Percentiles rank a stretch among this genome's conserved stretches.
Evolutionary conservation across 2,888 invertebrate genomes (phyloP).

Genomic region (Hemistola chrysoprasaria): DNA sequence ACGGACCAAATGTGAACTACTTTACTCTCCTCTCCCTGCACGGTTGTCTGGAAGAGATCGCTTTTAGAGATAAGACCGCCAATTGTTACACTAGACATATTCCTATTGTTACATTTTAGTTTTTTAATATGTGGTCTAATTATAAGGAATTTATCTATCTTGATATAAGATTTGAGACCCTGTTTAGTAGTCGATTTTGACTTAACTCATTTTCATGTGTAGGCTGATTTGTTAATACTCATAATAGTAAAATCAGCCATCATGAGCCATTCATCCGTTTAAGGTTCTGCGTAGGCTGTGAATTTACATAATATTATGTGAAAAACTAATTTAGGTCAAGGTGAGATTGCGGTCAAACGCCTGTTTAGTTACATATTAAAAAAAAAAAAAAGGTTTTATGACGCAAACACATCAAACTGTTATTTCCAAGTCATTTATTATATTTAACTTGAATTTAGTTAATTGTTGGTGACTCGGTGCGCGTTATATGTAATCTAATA

Average conservation of each 20-base stretch:
- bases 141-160: too few species aligned
- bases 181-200: too few species aligned
- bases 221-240: not conserved
- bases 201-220: too few species aligned
- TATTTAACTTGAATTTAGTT: slow-evolving; percentile 1
- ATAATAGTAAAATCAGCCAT: not conserved
- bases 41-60: too few species aligned
- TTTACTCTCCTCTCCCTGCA: too few species aligned
- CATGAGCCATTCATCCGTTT: slow-evolving; percentile 33
- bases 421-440: slow-evolving; percentile 17
- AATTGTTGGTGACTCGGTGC: slow-evolving; percentile 8
- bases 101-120: too few species aligned
- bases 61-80: too few species aligned
- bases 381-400: slow-evolving; percentile 22
- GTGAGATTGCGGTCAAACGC: slow-evolving; percentile 41
- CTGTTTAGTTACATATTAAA: too few species aligned
- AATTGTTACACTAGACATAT: too few species aligned
- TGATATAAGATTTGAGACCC: too few species aligned
- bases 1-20: too few species aligned
- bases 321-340: slow-evolving; percentile 64
- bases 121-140: too few species aligned
- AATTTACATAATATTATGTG: slow-evolving; percentile 57
- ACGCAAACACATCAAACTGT: slow-evolving; percentile 28
- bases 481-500: not conserved
- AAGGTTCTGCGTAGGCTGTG: slow-evolving; percentile 42